These are phyloP conservation scores for Drymodes brunneopygia DNA, from an alignment of 2,113 vertebrate genomes.

Conservation along the genomic window DNA sequence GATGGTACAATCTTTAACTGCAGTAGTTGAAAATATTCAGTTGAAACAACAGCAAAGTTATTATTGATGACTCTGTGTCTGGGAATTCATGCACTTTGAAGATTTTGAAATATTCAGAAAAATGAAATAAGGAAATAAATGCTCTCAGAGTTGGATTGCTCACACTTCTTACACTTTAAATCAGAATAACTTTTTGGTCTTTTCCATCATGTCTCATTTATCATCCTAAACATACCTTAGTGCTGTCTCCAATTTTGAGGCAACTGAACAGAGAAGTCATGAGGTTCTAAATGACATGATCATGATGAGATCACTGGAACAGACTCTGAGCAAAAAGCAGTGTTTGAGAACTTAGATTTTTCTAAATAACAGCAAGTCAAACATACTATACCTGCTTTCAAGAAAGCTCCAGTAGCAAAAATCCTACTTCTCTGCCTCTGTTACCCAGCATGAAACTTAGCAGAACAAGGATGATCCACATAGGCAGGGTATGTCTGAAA, in stretches of 20 bases:
- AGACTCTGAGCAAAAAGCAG: conserved; percentile 9
- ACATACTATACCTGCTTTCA: neutral
- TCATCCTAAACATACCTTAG: neutral
- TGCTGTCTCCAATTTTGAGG: neutral
- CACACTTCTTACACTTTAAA: neutral
- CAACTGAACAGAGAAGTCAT: neutral
- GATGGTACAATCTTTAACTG: neutral
- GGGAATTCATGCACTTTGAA: neutral
- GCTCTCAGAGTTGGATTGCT: neutral
- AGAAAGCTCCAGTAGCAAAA: neutral
- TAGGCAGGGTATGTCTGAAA: neutral
- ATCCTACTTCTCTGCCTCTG: neutral
- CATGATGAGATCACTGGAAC: conserved; percentile 1
- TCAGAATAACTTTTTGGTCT: neutral
- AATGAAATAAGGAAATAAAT: neutral
- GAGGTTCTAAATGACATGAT: neutral
- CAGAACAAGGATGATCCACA: neutral
- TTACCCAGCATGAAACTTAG: neutral
- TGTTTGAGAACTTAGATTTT: neutral
- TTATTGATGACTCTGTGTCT: neutral
- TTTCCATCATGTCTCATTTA: neutral
- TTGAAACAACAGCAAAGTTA: neutral
- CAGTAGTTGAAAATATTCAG: neutral
- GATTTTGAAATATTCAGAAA: neutral
- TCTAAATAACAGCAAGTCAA: neutral